Conservation (phyloP, 2,797 vertebrate genomes). For the Chelon labrosus region DNA sequence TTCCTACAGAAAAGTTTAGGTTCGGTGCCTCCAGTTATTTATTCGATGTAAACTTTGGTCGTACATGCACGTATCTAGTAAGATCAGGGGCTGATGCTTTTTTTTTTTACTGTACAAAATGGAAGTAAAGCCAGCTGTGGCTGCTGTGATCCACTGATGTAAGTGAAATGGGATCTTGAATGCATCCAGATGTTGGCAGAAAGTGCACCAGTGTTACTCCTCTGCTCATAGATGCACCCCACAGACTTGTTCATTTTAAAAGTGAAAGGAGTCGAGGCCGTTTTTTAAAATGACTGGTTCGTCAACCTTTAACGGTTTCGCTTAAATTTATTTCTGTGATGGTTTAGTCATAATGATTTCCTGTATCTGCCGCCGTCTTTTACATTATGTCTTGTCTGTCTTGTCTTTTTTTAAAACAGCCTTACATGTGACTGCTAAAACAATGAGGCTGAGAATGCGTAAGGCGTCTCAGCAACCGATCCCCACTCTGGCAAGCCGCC, state of each 20-base stretch:
- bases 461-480: constrained; percentile 95
- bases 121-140: constrained; percentile 76
- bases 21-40: no score
- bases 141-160: constrained; percentile 78
- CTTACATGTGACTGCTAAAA: constrained; percentile 94
- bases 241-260: constrained; percentile 20
- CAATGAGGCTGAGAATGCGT: constrained; percentile 99
- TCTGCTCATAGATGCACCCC: constrained; percentile 40
- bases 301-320: not conserved
- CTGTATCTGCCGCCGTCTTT: not conserved
- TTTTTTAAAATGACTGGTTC: constrained; percentile 18
- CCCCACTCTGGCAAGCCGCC: constrained; percentile 86
- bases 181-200: constrained; percentile 84
- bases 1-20: not conserved
- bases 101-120: constrained; percentile 36
- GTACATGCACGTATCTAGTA: not conserved
- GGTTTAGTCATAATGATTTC: not conserved
- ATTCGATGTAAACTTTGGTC: not conserved
- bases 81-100: constrained; percentile 16
- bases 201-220: constrained; percentile 52
- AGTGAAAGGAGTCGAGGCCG: not conserved
- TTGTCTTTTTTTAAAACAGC: constrained; percentile 69
- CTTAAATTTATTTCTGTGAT: not conserved
- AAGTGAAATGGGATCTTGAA: constrained; percentile 84
- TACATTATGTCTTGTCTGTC: not conserved